Evolutionary conservation across 2,113 vertebrate species (phyloP).

Genomic region (Zingel zingel): DNA sequence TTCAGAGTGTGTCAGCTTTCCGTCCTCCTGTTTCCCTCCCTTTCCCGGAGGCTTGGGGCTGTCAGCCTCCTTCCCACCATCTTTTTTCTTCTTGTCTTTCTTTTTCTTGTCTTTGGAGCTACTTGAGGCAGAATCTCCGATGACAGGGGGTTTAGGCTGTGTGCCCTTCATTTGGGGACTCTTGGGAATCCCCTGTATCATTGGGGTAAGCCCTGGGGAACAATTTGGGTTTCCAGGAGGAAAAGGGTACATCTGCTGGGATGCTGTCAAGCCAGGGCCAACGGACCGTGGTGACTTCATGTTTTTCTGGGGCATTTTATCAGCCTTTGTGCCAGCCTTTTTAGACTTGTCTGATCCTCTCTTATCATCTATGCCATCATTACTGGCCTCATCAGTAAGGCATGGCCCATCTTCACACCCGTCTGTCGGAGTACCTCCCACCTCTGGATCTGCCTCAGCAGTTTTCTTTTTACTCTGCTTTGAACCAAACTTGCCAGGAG

Average conservation of each 20-base stretch:
- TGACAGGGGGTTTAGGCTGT: constrained; percentile 92
- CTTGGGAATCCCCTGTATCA: constrained; percentile 94
- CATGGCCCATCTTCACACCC: constrained; percentile 94
- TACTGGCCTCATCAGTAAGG: constrained; percentile 94
- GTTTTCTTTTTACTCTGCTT: constrained; percentile 96
- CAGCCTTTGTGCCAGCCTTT: constrained; percentile 89
- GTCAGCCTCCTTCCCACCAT: constrained; percentile 90
- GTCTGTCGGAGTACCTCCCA: constrained; percentile 87
- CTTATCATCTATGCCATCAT: constrained; percentile 95
- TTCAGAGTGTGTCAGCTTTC: constrained; percentile 93
- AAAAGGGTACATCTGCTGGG: constrained; percentile 93
- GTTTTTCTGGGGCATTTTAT: constrained; percentile 94
- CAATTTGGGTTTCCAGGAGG: constrained; percentile 90
- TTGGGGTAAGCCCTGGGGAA: constrained; percentile 86
- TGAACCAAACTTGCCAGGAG: constrained; percentile 92
- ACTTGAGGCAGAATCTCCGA: constrained; percentile 91
- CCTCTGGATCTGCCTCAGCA: constrained; percentile 89
- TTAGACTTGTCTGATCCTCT: constrained; percentile 90
- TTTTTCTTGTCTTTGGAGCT: constrained; percentile 98
- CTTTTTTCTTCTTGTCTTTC: constrained; percentile 99
- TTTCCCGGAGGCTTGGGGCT: constrained; percentile 92
- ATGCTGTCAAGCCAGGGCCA: constrained; percentile 83
- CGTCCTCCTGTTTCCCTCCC: constrained; percentile 90
- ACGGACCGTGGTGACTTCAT: constrained; percentile 92
- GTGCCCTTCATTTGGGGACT: constrained; percentile 97